Conservation (phyloP, 1,140 invertebrate genomes). For the Heliothis subflexa region DNA sequence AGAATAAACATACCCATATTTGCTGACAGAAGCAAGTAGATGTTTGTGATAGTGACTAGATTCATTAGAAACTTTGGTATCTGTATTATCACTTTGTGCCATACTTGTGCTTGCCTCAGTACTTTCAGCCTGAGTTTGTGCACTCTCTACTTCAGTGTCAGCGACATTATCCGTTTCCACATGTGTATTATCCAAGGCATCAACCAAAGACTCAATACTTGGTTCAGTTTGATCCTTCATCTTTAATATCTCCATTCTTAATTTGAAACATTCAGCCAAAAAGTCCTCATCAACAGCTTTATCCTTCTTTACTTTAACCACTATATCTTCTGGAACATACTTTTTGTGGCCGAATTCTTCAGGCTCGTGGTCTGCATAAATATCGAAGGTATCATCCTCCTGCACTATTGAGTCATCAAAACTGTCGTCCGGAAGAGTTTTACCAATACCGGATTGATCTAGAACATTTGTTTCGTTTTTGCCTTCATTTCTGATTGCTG, state of each 20-base stretch:
- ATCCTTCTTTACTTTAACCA: conserved; percentile 67
- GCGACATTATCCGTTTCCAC: background rate
- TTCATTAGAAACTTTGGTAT: conserved; percentile 36
- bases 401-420: conserved; percentile 69
- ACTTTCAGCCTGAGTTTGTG: conserved; percentile 23
- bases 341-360: conserved; percentile 84
- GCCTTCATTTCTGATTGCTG: conserved; percentile 59
- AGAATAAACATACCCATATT: conserved; percentile 69
- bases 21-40: conserved; percentile 75
- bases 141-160: conserved; percentile 17
- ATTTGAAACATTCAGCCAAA: conserved; percentile 75
- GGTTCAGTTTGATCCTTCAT: conserved; percentile 68
- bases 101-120: background rate
- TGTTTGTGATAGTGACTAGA: conserved; percentile 71
- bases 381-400: conserved; percentile 82
- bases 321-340: conserved; percentile 72
- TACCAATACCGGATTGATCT: conserved; percentile 65
- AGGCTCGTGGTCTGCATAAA: conserved; percentile 78
- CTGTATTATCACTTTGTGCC: conserved; percentile 24
- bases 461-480: conserved; percentile 41
- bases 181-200: conserved; percentile 74
- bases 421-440: conserved; percentile 73
- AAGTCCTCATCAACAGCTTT: conserved; percentile 60
- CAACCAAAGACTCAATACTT: conserved; percentile 69
- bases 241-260: conserved; percentile 75